Percentiles rank a stretch among this genome's conserved stretches.
Evolutionary conservation across 2,888 invertebrate genomes (phyloP).

Genomic region (Archips crataeganus): DNA sequence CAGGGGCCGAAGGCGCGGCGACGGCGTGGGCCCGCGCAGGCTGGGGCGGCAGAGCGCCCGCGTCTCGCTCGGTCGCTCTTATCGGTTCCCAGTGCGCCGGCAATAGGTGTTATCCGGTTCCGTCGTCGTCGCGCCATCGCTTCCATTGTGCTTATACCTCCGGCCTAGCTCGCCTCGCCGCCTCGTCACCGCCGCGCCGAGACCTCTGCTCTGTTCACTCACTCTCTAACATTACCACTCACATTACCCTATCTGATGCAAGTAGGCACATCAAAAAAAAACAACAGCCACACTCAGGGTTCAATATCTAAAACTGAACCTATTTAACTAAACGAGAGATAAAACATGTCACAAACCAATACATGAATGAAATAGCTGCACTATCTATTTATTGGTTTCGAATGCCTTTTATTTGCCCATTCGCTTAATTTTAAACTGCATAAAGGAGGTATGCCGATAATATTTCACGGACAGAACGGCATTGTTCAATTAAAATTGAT

Average conservation of each 20-base stretch:
- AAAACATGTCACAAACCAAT: not conserved
- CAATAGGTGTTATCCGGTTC: conserved; percentile 86
- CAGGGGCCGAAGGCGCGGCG: conserved; percentile 68
- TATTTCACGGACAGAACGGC: conserved; percentile 43
- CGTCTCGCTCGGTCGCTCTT: conserved; percentile 62
- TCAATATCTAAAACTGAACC: not conserved
- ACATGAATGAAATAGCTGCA: not conserved
- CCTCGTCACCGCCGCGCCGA: conserved; percentile 28
- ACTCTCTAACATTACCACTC: conserved; percentile 67
- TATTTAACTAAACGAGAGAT: no score
- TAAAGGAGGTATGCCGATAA: conserved; percentile 36
- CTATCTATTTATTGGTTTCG: not conserved
- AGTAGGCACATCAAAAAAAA: not conserved
- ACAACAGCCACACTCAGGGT: not conserved
- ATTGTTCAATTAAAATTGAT: conserved; percentile 48
- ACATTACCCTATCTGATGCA: conserved; percentile 67
- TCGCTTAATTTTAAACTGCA: conserved; percentile 27
- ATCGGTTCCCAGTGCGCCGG: conserved; percentile 77
- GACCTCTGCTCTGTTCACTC: conserved; percentile 50
- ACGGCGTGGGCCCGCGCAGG: conserved; percentile 45
- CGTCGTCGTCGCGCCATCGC: conserved; percentile 71
- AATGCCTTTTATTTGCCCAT: conserved; percentile 15
- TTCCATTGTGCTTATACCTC: conserved; percentile 59
- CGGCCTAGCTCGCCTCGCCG: conserved; percentile 29
- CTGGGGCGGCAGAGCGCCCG: conserved; percentile 54